Evolutionary conservation across 2,113 vertebrate species (phyloP).

Genomic region (Panthera uncia): DNA sequence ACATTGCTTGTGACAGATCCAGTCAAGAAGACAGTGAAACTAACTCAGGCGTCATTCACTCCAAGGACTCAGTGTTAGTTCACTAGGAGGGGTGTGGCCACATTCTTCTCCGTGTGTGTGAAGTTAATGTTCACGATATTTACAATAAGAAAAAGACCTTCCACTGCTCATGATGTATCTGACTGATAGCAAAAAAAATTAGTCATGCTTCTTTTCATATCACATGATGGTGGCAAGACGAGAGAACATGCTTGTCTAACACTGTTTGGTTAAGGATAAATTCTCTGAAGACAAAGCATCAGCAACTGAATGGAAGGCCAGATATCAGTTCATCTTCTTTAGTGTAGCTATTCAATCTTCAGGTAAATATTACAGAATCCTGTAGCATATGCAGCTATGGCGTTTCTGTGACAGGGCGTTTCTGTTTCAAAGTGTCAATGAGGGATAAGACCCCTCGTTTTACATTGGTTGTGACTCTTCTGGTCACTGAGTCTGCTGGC

Average conservation of each 20-base stretch:
- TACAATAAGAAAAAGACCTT: constrained; percentile 86
- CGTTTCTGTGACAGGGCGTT: constrained; percentile 92
- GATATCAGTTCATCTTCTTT: constrained; percentile 60
- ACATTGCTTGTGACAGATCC: constrained; percentile 76
- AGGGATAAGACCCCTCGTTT: constrained; percentile 96
- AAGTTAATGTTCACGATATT: constrained; percentile 82
- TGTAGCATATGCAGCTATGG: constrained; percentile 83
- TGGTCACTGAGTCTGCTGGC: constrained; percentile 93
- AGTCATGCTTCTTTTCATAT: constrained; percentile 91
- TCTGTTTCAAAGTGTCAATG: constrained; percentile 99
- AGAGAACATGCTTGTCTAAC: constrained; percentile 90
- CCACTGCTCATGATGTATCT: constrained; percentile 83
- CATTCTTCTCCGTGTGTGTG: constrained; percentile 59
- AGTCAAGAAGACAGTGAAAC: constrained; percentile 64
- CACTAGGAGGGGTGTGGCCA: constrained; percentile 71
- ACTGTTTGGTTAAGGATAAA: constrained; percentile 77
- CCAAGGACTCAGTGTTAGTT: constrained; percentile 70
- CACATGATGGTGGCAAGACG: constrained; percentile 84
- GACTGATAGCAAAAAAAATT: constrained; percentile 83
- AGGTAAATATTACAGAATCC: not conserved
- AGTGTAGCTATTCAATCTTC: constrained; percentile 69
- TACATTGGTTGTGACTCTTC: constrained; percentile 96
- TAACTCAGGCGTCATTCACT: constrained; percentile 50
- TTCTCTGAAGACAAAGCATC: constrained; percentile 86
- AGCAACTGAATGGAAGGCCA: constrained; percentile 82